Base-by-base conservation (phyloP, 2,113 vertebrate species). In the Percina caprodes region DNA sequence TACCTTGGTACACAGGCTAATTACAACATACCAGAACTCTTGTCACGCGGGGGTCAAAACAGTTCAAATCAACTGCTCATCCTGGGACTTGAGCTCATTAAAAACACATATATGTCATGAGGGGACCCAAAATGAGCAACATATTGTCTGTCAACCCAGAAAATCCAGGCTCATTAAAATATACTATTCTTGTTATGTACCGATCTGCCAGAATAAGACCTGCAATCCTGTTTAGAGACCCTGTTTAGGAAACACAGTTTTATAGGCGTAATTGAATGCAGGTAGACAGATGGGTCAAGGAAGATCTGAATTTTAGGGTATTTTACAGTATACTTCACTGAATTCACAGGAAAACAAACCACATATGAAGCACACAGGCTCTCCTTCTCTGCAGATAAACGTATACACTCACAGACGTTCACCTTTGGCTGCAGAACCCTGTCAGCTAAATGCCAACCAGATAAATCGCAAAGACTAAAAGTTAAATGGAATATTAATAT, bases 401-500 rank as follows among this genome's bases (percentile, higher is more conserved):
- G 0, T 5, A 33, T 62, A 23, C 80, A 35, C 67, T 55, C 45
- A 11, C 21, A 79, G 42, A 70, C 19, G 16, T 71, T 79, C 85
- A 89, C 86, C 80, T 86, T 42, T 78, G 79, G 71, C 82, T 79
- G 51, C 62, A 30, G 23, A 54, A 65, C 15, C 71, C 56, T 75
- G 77, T 85, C 85, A 83, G 84, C 85, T 74, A 90, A 92, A 91
- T 88, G 89, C 77, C 87, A 90, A 78, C 52, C 58, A 74, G 86
- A 93, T 89, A 84, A 91, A 92, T 91, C 56, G 87, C 77, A 85
- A 83, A 75, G 78, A 86, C 78, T 51, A 74, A 54, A 77, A 80
- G 82, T 86, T 89, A 84, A 92, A 86, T 74, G 76, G 69, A 81
- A 76, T 80, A 83, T 90, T 88, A 89, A 90, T 84, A 88, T 89